These are phyloP conservation scores for Lanistes nyassanus DNA, from an alignment of 1,140 invertebrate species.

Conservation along the genomic window DNA sequence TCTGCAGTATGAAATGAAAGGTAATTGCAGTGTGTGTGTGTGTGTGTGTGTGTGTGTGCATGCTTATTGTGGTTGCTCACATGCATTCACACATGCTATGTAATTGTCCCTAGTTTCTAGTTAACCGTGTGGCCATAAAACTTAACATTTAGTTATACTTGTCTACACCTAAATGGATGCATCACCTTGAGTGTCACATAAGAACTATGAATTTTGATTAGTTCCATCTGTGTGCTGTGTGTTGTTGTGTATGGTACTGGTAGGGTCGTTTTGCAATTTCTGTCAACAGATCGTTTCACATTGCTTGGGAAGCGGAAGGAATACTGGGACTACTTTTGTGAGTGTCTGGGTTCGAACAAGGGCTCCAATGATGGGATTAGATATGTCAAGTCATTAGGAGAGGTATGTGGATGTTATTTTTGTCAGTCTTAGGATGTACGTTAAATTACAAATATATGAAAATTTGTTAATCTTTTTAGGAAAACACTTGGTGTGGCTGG, in stretches of 20 bases:
- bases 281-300: constrained; percentile 56
- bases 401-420: constrained; percentile 50
- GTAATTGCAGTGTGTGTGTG: not conserved
- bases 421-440: not conserved
- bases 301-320: constrained; percentile 65
- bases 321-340: constrained; percentile 68
- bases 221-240: no score
- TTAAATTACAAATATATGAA: not conserved
- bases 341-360: constrained; percentile 60
- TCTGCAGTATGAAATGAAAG: constrained; percentile 47
- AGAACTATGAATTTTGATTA: no score
- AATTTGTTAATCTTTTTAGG: not conserved
- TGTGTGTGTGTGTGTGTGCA: constrained; percentile 2
- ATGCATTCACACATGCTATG: not conserved
- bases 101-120: no score
- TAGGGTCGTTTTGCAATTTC: no score
- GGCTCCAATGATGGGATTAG: constrained; percentile 65
- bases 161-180: no score
- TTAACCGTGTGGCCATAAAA: no score
- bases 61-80: not conserved
- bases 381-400: constrained; percentile 66
- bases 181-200: no score
- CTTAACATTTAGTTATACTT: no score
- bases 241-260: no score
- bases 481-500: no score